phyloP scores from a whole-genome alignment of 2,113 vertebrate species.

The Microcebus tavaratra region DNA sequence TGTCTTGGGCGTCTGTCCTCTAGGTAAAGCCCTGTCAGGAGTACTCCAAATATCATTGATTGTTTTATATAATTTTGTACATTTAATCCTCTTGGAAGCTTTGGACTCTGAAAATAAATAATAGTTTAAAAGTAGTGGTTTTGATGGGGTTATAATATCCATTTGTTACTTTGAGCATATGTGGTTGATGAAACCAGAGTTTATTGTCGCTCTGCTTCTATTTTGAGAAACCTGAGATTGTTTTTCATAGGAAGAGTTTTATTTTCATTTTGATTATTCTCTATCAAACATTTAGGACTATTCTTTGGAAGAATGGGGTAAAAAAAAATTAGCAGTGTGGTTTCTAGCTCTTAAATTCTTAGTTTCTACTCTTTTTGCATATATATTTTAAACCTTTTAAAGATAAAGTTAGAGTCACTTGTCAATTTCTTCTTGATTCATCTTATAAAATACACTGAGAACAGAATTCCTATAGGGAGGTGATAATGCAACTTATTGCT shows the following conservation, averaged over 20 bases:
- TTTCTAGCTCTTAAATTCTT: constrained; percentile 46
- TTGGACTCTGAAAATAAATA: constrained; percentile 41
- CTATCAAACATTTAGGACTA: not conserved
- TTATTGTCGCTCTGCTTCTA: constrained; percentile 2
- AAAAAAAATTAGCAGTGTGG: constrained; percentile 12
- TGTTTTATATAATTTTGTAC: not conserved
- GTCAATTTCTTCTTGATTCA: constrained; percentile 44
- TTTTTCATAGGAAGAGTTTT: constrained; percentile 36
- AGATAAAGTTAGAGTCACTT: constrained; percentile 41
- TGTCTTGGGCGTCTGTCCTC: not conserved
- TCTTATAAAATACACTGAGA: constrained; percentile 27
- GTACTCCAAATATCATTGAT: not conserved
- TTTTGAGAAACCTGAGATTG: constrained; percentile 22
- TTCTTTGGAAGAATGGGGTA: not conserved
- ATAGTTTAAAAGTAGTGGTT: constrained; percentile 28
- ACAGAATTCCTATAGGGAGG: constrained; percentile 48
- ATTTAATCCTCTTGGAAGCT: not conserved
- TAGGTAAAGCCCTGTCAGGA: not conserved
- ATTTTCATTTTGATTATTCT: constrained; percentile 54
- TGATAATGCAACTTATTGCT: constrained; percentile 48
- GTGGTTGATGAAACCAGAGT: constrained; percentile 16
- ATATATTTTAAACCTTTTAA: constrained; percentile 46
- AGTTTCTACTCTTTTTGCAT: constrained; percentile 7
- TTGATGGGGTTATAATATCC: not conserved
- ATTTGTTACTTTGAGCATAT: constrained; percentile 10